These are phyloP conservation scores for Malurus alboscapulatus DNA, from an alignment of 2,113 vertebrate species.

Conservation along the genomic window DNA sequence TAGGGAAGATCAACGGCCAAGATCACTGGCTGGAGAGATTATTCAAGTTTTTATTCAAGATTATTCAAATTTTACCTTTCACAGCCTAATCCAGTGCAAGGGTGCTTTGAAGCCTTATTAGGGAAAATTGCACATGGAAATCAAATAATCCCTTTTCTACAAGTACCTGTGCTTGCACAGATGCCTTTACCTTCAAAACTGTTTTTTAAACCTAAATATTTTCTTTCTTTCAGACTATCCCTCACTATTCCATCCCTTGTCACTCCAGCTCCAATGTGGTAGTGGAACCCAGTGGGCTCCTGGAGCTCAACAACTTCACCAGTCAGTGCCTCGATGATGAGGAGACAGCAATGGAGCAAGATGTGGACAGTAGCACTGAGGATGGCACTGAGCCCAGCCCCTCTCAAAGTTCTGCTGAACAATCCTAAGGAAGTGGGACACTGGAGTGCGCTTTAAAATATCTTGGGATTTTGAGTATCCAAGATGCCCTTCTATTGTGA, in stretches of 20 bases:
- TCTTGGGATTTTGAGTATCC: constrained; percentile 51
- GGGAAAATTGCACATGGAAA: neutral
- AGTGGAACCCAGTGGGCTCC: constrained; percentile 96
- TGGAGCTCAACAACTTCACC: constrained; percentile 97
- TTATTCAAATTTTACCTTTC: neutral
- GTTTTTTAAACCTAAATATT: neutral
- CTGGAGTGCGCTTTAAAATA: constrained; percentile 72
- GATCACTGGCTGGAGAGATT: neutral
- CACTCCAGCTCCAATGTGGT: constrained; percentile 97
- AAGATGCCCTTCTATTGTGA: constrained; percentile 63
- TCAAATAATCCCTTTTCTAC: neutral
- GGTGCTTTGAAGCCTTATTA: neutral
- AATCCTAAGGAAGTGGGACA: constrained; percentile 72
- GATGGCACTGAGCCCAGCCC: constrained; percentile 86
- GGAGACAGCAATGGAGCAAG: constrained; percentile 88
- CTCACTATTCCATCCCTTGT: constrained; percentile 94
- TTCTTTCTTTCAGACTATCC: constrained; percentile 86
- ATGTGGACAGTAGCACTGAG: constrained; percentile 92
- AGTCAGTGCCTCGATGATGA: constrained; percentile 94
- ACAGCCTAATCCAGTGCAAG: neutral
- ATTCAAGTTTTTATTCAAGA: neutral
- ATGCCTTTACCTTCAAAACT: neutral
- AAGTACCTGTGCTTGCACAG: neutral
- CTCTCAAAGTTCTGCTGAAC: constrained; percentile 73
- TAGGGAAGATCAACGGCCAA: neutral